phyloP scores from a whole-genome alignment of 2,113 vertebrate genomes.

The Megaceryle maxima region DNA sequence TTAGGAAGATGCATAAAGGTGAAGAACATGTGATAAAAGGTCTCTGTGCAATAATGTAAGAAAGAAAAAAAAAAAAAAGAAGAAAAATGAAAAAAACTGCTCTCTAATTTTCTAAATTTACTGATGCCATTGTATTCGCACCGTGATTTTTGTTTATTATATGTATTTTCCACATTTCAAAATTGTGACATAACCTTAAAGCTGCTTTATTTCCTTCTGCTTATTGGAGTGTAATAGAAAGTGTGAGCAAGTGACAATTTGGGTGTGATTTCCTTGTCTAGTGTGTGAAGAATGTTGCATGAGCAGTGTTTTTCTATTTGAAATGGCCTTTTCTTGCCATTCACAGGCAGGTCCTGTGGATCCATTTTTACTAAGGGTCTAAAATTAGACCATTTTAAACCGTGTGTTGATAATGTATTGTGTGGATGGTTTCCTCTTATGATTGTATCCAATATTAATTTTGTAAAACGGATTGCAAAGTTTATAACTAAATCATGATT shows the following conservation, averaged over 20 bases:
- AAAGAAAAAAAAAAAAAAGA: constrained; percentile 15
- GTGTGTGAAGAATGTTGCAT: constrained; percentile 76
- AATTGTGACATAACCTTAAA: constrained; percentile 86
- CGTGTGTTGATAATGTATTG: constrained; percentile 63
- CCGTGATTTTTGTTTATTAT: constrained; percentile 59
- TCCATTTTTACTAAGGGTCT: constrained; percentile 71
- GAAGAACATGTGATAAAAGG: constrained; percentile 82
- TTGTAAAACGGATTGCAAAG: constrained; percentile 52
- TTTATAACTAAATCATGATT: constrained; percentile 17
- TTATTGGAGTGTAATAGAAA: constrained; percentile 75
- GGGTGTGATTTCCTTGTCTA: constrained; percentile 80
- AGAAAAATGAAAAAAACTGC: background rate
- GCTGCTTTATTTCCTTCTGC: constrained; percentile 86
- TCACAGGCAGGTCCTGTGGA: constrained; percentile 90
- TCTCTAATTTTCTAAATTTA: constrained; percentile 68
- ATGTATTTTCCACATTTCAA: constrained; percentile 83
- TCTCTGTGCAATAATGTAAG: constrained; percentile 93
- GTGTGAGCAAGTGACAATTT: constrained; percentile 79
- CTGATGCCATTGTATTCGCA: constrained; percentile 63
- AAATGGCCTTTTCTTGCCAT: constrained; percentile 77
- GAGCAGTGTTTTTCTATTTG: constrained; percentile 80
- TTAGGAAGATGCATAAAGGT: constrained; percentile 70
- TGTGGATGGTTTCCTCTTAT: constrained; percentile 69
- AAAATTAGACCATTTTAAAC: constrained; percentile 68
- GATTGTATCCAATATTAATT: constrained; percentile 68